phyloP scores from a whole-genome alignment of 2,113 vertebrate genomes.

The Marcusenius ussheri region DNA sequence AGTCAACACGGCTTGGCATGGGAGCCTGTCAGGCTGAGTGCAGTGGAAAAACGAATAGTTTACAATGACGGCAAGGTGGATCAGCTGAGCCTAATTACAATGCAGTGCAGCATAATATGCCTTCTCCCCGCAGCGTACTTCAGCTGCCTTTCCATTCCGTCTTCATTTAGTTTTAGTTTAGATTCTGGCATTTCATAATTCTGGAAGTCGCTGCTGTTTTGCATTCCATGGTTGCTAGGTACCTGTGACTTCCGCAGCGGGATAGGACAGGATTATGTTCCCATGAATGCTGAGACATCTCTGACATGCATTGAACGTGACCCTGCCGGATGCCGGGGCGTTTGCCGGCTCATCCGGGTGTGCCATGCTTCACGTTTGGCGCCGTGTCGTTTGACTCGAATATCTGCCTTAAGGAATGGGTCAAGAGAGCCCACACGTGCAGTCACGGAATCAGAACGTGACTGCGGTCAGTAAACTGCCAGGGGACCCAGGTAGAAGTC shows the following conservation, averaged over 20 bases:
- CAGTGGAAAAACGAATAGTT: neutral
- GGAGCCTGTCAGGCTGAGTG: constrained; percentile 44
- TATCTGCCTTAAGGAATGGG: neutral
- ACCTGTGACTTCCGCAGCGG: neutral
- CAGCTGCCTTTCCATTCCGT: neutral
- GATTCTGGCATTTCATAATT: neutral
- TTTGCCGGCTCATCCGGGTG: neutral
- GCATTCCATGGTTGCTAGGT: neutral
- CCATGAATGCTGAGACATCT: neutral
- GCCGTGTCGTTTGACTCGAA: neutral
- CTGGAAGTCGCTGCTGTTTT: neutral
- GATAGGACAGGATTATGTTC: neutral
- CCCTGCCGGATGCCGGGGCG: neutral
- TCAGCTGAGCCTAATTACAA: neutral
- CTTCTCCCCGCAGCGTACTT: neutral
- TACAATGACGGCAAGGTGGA: neutral
- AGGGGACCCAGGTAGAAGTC: neutral
- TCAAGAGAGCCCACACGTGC: neutral
- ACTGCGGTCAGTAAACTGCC: neutral
- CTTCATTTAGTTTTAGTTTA: neutral
- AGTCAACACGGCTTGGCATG: constrained; percentile 57
- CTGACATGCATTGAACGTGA: neutral
- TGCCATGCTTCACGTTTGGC: neutral
- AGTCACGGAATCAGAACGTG: neutral
- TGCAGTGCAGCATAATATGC: neutral